Evolutionary conservation across 1,140 invertebrate species (phyloP).

Genomic region (Capitella teleta): DNA sequence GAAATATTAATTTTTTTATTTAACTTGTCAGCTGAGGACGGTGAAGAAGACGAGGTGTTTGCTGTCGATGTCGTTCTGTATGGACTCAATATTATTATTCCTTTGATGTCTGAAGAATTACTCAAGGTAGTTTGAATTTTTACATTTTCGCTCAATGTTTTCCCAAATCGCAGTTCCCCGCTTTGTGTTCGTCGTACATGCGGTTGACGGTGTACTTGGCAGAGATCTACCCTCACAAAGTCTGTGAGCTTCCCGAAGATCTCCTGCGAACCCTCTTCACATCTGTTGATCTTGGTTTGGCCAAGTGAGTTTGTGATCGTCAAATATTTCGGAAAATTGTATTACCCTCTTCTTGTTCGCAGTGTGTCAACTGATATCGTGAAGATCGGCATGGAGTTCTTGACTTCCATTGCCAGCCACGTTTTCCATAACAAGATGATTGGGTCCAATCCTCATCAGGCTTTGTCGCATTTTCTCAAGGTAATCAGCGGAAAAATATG

Average conservation of each 20-base stretch:
- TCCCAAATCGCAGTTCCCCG: constrained; percentile 50
- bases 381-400: constrained; percentile 55
- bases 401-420: constrained; percentile 46
- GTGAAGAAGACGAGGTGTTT: too few relatives aligned
- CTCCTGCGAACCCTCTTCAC: constrained; percentile 51
- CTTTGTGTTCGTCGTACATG: constrained; percentile 55
- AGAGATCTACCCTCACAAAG: constrained; percentile 56
- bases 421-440: constrained; percentile 34
- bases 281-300: constrained; percentile 58
- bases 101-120: constrained; percentile 62
- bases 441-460: constrained; percentile 43
- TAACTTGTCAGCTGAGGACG: not conserved
- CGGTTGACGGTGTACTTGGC: constrained; percentile 56
- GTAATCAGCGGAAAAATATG: too few relatives aligned
- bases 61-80: constrained; percentile 56
- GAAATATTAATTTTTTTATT: too few relatives aligned
- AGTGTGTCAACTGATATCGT: constrained; percentile 55
- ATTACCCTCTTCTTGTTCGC: constrained; percentile 11
- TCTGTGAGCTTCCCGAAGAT: constrained; percentile 46
- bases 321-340: too few relatives aligned
- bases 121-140: constrained; percentile 24
- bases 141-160: too few relatives aligned
- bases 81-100: constrained; percentile 61
- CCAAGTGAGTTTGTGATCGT: too few relatives aligned
- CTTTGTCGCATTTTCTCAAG: constrained; percentile 57